Evolutionary conservation across 2,113 vertebrate species (phyloP).

Genomic region (Sterrhoptilus dennistouni): DNA sequence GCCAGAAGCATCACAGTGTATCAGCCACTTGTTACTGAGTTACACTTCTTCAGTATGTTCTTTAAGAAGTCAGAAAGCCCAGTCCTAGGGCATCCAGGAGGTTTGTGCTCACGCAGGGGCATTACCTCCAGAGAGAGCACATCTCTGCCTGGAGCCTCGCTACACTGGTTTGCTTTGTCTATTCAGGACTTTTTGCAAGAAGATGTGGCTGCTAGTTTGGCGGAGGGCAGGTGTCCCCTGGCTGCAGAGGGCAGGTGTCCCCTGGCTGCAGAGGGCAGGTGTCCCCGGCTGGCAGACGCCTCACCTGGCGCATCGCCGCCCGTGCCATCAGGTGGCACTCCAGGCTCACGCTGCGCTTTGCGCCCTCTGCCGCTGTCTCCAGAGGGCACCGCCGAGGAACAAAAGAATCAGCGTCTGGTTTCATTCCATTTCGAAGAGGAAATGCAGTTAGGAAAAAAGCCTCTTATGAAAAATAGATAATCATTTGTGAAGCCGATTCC

Average conservation of each 20-base stretch:
- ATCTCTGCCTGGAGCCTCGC: neutral
- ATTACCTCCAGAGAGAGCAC: neutral
- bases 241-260: neutral
- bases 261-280: neutral
- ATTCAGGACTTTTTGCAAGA: rapidly evolving
- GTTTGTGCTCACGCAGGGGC: rapidly evolving
- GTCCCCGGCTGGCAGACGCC: rapidly evolving
- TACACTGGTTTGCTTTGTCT: neutral
- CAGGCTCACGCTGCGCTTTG: neutral
- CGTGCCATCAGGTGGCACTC: slow-evolving; percentile 31
- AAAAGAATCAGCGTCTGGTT: neutral
- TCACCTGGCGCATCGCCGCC: neutral
- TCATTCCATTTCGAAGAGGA: neutral
- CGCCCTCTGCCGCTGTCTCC: neutral
- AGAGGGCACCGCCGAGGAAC: neutral
- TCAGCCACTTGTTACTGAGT: neutral
- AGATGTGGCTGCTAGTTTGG: rapidly evolving
- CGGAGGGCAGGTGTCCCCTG: neutral
- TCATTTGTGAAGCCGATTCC: neutral
- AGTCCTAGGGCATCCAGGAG: neutral
- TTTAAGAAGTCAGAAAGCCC: neutral
- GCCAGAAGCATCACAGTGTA: neutral
- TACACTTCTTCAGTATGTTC: neutral
- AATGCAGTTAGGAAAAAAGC: neutral
- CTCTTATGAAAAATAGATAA: neutral